phyloP scores from a whole-genome alignment of 1,140 invertebrate genomes.

The Drosophila leontia region DNA sequence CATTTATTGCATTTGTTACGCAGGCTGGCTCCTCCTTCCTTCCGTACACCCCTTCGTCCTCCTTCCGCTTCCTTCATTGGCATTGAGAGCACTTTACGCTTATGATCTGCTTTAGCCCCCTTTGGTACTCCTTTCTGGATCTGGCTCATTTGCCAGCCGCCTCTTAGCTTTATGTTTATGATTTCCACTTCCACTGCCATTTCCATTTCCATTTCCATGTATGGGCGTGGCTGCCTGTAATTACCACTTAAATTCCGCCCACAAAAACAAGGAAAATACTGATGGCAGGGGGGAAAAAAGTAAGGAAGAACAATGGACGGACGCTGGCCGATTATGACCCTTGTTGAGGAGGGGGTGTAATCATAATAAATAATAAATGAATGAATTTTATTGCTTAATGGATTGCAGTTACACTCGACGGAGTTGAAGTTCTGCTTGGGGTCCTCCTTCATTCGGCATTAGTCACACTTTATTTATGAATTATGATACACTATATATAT shows the following conservation, averaged over 20 bases:
- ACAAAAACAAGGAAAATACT: constrained; percentile 16
- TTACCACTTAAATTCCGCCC: constrained; percentile 73
- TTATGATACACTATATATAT: constrained; percentile 61
- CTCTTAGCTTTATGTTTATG: constrained; percentile 81
- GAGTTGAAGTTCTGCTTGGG: constrained; percentile 48
- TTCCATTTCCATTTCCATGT: constrained; percentile 45
- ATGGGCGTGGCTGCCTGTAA: constrained; percentile 73
- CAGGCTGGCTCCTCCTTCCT: constrained; percentile 36
- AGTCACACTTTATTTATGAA: constrained; percentile 84
- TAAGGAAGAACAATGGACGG: constrained; percentile 66
- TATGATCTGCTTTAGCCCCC: constrained; percentile 69
- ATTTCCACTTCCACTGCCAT: constrained; percentile 68
- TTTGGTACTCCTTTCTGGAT: constrained; percentile 31
- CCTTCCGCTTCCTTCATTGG: neutral
- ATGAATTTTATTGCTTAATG: constrained; percentile 84
- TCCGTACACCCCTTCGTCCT: neutral
- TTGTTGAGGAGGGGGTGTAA: constrained; percentile 60
- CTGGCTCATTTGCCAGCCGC: constrained; percentile 69
- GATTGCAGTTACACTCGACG: constrained; percentile 77
- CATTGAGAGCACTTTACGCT: constrained; percentile 68
- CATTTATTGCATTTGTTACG: constrained; percentile 82
- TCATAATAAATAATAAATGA: constrained; percentile 84
- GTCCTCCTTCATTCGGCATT: constrained; percentile 63
- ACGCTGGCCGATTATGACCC: constrained; percentile 18
- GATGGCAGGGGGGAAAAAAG: neutral